Percentiles rank a stretch among this genome's conserved stretches.
phyloP scores from a whole-genome alignment of 1,140 invertebrate genomes.

The Drosophila kikkawai region DNA sequence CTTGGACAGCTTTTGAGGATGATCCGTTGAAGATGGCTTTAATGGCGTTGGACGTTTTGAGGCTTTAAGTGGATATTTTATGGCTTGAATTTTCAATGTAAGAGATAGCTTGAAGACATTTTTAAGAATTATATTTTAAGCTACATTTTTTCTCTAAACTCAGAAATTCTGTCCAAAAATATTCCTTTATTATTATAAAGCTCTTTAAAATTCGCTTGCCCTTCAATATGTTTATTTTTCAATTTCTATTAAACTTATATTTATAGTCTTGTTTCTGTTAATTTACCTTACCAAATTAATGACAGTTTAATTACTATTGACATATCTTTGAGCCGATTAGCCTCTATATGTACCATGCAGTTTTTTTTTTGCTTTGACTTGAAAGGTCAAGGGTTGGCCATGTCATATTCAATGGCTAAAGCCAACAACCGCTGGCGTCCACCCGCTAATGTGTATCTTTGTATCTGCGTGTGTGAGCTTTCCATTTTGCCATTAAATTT shows the following conservation, averaged over 20 bases:
- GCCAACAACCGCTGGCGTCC: constrained; percentile 41
- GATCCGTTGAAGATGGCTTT: not conserved
- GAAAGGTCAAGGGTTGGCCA: constrained; percentile 40
- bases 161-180: no score
- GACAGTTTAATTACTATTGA: constrained; percentile 17
- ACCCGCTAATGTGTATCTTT: constrained; percentile 1
- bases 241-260: not conserved
- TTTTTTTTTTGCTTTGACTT: not conserved
- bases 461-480: constrained; percentile 19
- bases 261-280: not conserved
- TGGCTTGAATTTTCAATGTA: no score
- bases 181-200: not conserved
- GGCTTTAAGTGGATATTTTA: not conserved
- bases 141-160: no score
- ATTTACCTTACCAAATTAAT: not conserved
- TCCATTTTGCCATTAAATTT: constrained; percentile 64
- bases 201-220: not conserved
- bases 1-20: not conserved
- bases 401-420: constrained; percentile 5
- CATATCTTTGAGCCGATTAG: constrained; percentile 11
- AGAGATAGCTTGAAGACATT: not conserved
- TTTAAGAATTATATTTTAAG: not conserved
- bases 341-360: not conserved
- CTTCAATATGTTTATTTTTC: no score
- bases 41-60: not conserved